These are phyloP conservation scores for Chionodraco myersi DNA, from an alignment of 2,113 vertebrate species.

Conservation along the genomic window DNA sequence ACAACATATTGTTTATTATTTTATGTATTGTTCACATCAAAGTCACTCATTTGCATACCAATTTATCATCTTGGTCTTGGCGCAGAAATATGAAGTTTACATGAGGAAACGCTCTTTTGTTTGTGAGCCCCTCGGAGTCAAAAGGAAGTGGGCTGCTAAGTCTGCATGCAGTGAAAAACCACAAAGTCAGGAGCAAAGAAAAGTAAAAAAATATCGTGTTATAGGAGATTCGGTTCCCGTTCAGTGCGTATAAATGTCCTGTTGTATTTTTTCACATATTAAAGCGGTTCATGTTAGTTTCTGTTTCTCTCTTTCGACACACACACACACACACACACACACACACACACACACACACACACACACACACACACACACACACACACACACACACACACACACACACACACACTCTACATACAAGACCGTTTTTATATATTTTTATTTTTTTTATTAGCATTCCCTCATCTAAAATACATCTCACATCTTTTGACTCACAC, in stretches of 20 bases:
- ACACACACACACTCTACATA: not conserved
- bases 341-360: too few relatives aligned
- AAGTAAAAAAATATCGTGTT: not conserved
- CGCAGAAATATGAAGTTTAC: slow-evolving; percentile 36
- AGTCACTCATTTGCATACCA: slow-evolving; percentile 33
- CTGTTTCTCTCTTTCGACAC: not conserved
- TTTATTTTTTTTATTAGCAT: slow-evolving; percentile 50
- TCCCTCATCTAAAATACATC: slow-evolving; percentile 49
- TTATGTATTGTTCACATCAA: slow-evolving; percentile 27
- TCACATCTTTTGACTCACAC: slow-evolving; percentile 36
- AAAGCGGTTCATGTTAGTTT: not conserved
- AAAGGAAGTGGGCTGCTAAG: slow-evolving; percentile 68
- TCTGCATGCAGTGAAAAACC: slow-evolving; percentile 38
- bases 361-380: not conserved
- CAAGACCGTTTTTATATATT: slow-evolving; percentile 2
- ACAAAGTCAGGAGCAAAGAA: slow-evolving; percentile 9
- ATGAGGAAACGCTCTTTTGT: slow-evolving; percentile 18
- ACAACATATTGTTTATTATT: slow-evolving; percentile 2
- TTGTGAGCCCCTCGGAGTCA: slow-evolving; percentile 21
- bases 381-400: too few relatives aligned
- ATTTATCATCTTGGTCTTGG: slow-evolving; percentile 46
- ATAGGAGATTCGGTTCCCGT: slow-evolving; percentile 20
- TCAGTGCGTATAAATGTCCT: not conserved
- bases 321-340: not conserved
- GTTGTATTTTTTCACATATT: not conserved